Conservation (phyloP, 2,797 vertebrate species). For the Rachycentron canadum region DNA sequence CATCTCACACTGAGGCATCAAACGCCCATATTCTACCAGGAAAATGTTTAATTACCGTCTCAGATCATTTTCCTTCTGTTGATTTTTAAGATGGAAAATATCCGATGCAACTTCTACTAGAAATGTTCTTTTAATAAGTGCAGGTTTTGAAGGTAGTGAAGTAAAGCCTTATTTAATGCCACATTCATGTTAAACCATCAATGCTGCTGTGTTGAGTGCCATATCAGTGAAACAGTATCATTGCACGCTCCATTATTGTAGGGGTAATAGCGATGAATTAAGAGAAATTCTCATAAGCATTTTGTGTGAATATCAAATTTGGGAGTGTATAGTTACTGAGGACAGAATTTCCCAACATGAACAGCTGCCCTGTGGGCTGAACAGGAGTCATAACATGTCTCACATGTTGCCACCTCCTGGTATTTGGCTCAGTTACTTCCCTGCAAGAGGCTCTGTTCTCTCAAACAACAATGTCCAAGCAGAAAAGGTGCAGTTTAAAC, state of each 20-base stretch:
- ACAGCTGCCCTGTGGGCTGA: slow-evolving; percentile 17
- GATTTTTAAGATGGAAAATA: background rate
- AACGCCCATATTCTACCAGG: slow-evolving; percentile 20
- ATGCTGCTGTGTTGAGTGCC: background rate
- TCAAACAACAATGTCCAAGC: background rate
- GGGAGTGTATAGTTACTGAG: slow-evolving; percentile 11
- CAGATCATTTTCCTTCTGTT: background rate
- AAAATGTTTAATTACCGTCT: background rate
- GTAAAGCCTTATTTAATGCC: background rate
- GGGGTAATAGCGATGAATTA: background rate
- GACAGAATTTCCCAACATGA: slow-evolving; percentile 6
- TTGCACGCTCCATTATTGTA: background rate
- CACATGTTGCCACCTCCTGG: slow-evolving; percentile 47
- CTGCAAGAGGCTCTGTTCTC: background rate
- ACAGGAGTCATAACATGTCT: slow-evolving; percentile 34
- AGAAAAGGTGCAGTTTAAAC: background rate
- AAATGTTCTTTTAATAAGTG: background rate
- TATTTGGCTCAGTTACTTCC: slow-evolving; percentile 9
- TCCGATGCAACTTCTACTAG: background rate
- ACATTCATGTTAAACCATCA: background rate
- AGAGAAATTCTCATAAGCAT: background rate
- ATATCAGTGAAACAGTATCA: background rate
- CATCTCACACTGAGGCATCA: slow-evolving; percentile 25
- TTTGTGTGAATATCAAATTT: background rate
- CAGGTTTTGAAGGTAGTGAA: background rate